phyloP scores from a whole-genome alignment of 2,113 vertebrate species.

The Empidonax traillii region DNA sequence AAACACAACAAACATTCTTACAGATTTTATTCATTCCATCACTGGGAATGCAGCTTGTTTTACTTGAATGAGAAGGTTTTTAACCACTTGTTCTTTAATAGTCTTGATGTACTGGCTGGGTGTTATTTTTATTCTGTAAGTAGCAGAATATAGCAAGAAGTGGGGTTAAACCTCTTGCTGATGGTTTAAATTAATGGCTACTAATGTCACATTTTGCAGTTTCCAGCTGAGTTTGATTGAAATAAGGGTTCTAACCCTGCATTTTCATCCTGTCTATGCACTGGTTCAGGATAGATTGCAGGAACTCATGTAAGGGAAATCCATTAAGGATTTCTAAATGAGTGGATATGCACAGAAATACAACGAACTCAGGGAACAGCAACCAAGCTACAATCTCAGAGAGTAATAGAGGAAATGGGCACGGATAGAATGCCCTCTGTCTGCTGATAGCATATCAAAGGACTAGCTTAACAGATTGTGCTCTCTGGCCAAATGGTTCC shows the following conservation, averaged over 20 bases:
- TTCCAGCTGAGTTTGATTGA: background rate
- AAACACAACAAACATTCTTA: background rate
- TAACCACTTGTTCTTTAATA: background rate
- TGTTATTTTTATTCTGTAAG: background rate
- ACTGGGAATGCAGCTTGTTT: background rate
- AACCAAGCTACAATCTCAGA: background rate
- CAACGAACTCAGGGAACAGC: background rate
- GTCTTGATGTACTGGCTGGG: background rate
- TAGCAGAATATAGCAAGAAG: background rate
- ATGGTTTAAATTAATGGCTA: background rate
- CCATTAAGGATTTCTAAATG: background rate
- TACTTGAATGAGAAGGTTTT: background rate
- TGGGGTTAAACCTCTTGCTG: background rate
- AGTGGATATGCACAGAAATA: background rate
- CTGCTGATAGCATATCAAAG: background rate
- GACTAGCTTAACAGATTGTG: background rate
- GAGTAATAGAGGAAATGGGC: background rate
- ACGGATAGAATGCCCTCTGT: background rate
- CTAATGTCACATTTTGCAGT: background rate
- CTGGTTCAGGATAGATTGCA: background rate
- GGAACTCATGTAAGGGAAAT: background rate
- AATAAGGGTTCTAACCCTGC: background rate
- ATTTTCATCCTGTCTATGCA: background rate
- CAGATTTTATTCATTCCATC: background rate
- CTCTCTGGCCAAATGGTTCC: constrained; percentile 13